Conservation (phyloP, 2,797 vertebrate genomes). For the Gymnodraco acuticeps region DNA sequence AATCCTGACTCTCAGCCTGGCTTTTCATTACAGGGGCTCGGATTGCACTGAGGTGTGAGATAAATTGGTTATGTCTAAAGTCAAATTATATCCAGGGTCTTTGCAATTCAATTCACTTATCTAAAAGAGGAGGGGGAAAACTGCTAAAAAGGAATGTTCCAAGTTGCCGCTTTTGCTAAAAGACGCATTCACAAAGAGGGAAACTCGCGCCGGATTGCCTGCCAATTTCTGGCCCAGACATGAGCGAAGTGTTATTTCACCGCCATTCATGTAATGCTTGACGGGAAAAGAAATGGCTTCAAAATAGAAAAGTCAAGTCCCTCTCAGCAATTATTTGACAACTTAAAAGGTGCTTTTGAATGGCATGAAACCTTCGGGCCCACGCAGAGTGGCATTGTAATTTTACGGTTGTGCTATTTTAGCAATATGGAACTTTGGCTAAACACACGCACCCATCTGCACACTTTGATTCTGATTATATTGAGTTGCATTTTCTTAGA, state of each 20-base stretch:
- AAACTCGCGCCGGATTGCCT: conserved; percentile 65
- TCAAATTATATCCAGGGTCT: conserved; percentile 82
- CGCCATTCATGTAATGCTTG: conserved; percentile 60
- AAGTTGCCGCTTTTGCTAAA: conserved; percentile 58
- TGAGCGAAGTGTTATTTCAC: conserved; percentile 44
- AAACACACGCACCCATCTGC: conserved; percentile 16
- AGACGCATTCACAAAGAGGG: conserved; percentile 61
- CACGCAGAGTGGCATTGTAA: conserved; percentile 30
- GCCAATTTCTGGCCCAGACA: conserved; percentile 69
- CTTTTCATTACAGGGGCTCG: conserved; percentile 78
- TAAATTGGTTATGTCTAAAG: conserved; percentile 86
- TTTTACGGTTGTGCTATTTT: conserved; percentile 34
- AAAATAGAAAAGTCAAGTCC: conserved; percentile 68
- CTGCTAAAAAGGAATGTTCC: conserved; percentile 58
- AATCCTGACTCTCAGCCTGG: conserved; percentile 64
- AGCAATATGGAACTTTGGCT: conserved; percentile 15
- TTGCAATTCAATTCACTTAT: conserved; percentile 81
- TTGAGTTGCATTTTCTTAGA: conserved; percentile 3
- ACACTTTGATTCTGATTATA: conserved; percentile 25
- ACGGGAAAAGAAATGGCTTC: conserved; percentile 63
- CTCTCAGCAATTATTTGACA: conserved; percentile 60
- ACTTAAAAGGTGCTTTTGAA: conserved; percentile 46
- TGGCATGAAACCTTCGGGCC: conserved; percentile 34
- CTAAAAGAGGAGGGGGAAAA: conserved; percentile 50
- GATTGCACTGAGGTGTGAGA: conserved; percentile 72